Conservation (phyloP, 2,113 vertebrate species). For the Terrapene triunguis region DNA sequence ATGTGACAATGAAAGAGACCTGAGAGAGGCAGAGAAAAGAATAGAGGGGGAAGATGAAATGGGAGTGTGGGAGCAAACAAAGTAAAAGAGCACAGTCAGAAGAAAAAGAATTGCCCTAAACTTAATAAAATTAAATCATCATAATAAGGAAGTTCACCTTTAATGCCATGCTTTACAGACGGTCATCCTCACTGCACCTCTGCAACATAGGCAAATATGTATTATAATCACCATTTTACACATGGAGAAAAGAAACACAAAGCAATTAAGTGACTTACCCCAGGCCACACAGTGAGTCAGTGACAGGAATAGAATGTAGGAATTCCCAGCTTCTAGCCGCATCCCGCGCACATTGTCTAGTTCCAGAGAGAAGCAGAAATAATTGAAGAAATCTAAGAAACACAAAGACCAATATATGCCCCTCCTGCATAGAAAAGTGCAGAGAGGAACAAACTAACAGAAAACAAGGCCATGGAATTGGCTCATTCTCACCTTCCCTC, state of each 20-base stretch:
- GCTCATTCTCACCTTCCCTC: neutral
- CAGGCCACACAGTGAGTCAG: neutral
- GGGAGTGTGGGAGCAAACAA: neutral
- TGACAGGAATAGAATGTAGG: neutral
- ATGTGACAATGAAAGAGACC: slow-evolving; percentile 69
- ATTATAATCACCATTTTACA: neutral
- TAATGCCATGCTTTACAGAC: neutral
- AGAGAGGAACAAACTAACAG: neutral
- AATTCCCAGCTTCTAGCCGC: neutral
- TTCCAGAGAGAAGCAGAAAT: slow-evolving; percentile 1
- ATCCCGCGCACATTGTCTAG: fast-evolving
- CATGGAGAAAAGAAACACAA: neutral
- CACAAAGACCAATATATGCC: neutral
- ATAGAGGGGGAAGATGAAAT: slow-evolving; percentile 1
- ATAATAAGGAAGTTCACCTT: neutral
- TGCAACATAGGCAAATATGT: fast-evolving
- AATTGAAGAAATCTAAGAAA: neutral
- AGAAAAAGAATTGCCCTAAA: slow-evolving; percentile 28
- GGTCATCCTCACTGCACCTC: neutral
- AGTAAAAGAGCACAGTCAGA: slow-evolving; percentile 16
- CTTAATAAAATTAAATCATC: slow-evolving; percentile 26
- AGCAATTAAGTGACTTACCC: neutral
- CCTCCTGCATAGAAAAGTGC: neutral
- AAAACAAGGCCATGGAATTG: neutral
- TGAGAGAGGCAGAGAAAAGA: slow-evolving; percentile 47